Percentiles rank a stretch among this genome's conserved stretches.
phyloP scores from a whole-genome alignment of 1,140 invertebrate genomes.

The Chelonus insularis region DNA sequence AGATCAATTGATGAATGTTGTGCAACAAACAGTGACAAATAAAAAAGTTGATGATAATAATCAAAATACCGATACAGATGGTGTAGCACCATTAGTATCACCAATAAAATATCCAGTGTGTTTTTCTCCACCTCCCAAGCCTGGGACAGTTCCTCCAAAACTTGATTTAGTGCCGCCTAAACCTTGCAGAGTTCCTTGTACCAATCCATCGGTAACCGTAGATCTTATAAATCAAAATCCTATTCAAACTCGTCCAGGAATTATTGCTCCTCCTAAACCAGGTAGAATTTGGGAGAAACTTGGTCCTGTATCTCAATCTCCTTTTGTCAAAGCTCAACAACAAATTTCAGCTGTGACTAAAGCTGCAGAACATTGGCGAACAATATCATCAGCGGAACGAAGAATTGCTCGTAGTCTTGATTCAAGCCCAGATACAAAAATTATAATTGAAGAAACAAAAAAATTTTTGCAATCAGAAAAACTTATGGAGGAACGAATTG shows the following conservation, averaged over 20 bases:
- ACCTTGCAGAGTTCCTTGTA: constrained; percentile 55
- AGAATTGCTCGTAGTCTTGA: constrained; percentile 43
- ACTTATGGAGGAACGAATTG: constrained; percentile 43
- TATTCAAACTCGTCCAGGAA: constrained; percentile 43
- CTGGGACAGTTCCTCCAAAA: constrained; percentile 52
- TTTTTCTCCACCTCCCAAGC: constrained; percentile 52
- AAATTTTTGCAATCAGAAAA: constrained; percentile 49
- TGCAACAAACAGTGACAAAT: constrained; percentile 47
- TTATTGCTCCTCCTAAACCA: constrained; percentile 47
- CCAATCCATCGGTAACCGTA: constrained; percentile 40
- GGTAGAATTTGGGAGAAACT: constrained; percentile 55
- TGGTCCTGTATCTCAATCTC: constrained; percentile 56
- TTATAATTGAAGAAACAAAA: constrained; percentile 42
- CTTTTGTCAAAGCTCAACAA: constrained; percentile 56
- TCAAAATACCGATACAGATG: constrained; percentile 18
- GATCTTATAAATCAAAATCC: constrained; percentile 50
- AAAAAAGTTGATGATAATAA: constrained; percentile 41
- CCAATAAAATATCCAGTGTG: constrained; percentile 44
- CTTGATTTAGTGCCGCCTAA: constrained; percentile 56
- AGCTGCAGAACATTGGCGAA: constrained; percentile 33
- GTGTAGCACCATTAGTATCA: constrained; percentile 10
- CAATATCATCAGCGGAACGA: constrained; percentile 54
- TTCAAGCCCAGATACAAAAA: constrained; percentile 30
- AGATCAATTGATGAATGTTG: constrained; percentile 53
- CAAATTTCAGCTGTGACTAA: constrained; percentile 44